Conservation (phyloP, 92 coral and sea anemone species). For the Zoanthus sansibaricus region DNA sequence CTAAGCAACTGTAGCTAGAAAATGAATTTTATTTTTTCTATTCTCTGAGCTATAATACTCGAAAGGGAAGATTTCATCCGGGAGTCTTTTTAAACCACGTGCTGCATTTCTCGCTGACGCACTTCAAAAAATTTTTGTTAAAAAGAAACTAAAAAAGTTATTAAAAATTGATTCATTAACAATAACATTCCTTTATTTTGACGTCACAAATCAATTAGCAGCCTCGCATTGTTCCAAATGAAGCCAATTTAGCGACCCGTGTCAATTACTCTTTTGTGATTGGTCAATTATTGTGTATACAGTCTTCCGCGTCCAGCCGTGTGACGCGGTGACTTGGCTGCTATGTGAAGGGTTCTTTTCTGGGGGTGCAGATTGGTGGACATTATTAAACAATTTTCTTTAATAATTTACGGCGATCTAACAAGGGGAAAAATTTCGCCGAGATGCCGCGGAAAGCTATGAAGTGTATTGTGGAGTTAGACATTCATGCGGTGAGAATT, state of each 20-base stretch:
- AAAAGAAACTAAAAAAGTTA: too few species aligned
- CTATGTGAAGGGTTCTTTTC: not conserved
- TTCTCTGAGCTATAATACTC: too few species aligned
- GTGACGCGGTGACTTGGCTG: conserved; percentile 38
- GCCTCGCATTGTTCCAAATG: conserved; percentile 30
- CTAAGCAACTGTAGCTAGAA: too few species aligned
- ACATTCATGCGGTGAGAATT: conserved; percentile 87
- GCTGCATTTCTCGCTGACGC: too few species aligned
- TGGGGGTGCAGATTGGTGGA: conserved; percentile 6
- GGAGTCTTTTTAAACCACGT: too few species aligned
- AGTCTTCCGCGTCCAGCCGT: conserved; percentile 48
- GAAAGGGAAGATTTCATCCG: too few species aligned
- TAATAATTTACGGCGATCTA: conserved; percentile 18
- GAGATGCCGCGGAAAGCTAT: conserved; percentile 98
- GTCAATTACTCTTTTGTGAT: conserved; percentile 42
- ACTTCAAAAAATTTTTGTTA: too few species aligned
- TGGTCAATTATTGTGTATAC: conserved; percentile 51
- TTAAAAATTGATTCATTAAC: not conserved
- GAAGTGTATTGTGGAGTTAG: conserved; percentile 97
- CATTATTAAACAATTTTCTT: not conserved
- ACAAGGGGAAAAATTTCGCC: conserved; percentile 3
- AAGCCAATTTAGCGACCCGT: conserved; percentile 1
- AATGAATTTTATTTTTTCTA: too few species aligned
- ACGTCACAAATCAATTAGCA: conserved; percentile 33
- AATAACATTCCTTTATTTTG: conserved; percentile 21